These are phyloP conservation scores for Rhadina sibilatrix DNA, from an alignment of 2,113 vertebrate species.

Conservation along the genomic window DNA sequence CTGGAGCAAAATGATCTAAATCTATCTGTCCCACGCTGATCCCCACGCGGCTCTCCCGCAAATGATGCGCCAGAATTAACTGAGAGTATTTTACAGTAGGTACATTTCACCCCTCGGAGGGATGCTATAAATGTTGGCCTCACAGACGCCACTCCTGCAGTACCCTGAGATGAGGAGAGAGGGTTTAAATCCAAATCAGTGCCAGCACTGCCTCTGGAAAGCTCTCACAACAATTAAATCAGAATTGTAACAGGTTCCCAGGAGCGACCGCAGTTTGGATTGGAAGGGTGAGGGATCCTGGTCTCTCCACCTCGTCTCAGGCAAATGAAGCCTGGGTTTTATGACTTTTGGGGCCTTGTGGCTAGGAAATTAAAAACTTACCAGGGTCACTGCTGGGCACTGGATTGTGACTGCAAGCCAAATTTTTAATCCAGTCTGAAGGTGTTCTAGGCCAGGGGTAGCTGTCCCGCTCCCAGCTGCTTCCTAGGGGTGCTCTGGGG, in stretches of 20 bases:
- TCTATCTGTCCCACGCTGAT: conserved; percentile 14
- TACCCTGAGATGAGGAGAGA: not conserved
- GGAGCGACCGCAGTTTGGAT: not conserved
- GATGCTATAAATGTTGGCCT: conserved; percentile 60
- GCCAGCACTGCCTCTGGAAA: conserved; percentile 29
- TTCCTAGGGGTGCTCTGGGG: not conserved
- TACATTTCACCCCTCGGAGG: conserved; percentile 48
- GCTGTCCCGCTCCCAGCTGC: not conserved
- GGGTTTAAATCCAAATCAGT: conserved; percentile 2
- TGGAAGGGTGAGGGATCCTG: not conserved
- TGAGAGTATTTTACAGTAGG: conserved; percentile 46
- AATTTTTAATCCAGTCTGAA: not conserved
- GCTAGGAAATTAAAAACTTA: not conserved
- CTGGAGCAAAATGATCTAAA: not conserved
- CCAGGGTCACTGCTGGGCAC: not conserved
- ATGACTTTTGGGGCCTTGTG: not conserved
- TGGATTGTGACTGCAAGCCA: not conserved
- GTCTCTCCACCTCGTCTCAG: not conserved
- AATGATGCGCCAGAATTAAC: conserved; percentile 62
- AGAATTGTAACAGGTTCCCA: not conserved
- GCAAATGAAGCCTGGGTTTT: not conserved
- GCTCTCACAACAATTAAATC: conserved; percentile 54
- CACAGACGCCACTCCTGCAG: not conserved
- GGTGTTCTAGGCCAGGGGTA: not conserved
- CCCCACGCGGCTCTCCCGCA: not conserved